phyloP scores from a whole-genome alignment of 30 jellyfish, hydroid and myxozoan genomes.

The Chironex yamaguchii region DNA sequence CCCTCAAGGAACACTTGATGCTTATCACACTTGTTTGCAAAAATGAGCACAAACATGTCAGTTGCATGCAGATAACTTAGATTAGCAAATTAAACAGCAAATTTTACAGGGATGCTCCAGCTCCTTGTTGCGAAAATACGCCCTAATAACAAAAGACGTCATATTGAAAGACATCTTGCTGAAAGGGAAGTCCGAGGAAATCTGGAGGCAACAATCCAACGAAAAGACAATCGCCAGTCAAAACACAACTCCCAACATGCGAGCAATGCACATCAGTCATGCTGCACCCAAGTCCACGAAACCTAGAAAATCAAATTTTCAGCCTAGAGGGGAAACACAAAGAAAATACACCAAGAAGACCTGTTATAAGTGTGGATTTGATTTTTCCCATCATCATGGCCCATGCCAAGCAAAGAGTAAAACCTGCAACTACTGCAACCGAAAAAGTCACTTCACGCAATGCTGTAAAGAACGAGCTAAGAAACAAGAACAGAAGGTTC shows the following conservation, averaged over 20 bases:
- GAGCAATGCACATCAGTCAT: conserved; percentile 24
- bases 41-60: conserved; percentile 1
- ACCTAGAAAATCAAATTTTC: not conserved
- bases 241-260: no score
- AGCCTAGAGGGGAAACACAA: not conserved
- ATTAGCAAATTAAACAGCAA: not conserved
- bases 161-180: conserved; percentile 18
- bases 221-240: not conserved
- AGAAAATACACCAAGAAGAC: not conserved
- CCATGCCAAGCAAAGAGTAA: conserved; percentile 63
- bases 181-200: conserved; percentile 36
- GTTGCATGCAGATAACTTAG: not conserved
- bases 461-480: not conserved
- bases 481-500: conserved; percentile 11
- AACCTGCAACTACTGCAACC: conserved; percentile 47
- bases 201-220: not conserved
- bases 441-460: conserved; percentile 58
- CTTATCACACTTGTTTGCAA: not conserved
- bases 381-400: conserved; percentile 31
- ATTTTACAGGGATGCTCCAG: not conserved
- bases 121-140: not conserved
- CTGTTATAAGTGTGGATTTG: conserved; percentile 63
- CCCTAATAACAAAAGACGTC: conserved; percentile 13
- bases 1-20: not conserved
- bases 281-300: not conserved